phyloP scores from a whole-genome alignment of 2,113 vertebrate species.

The Piaya cayana region DNA sequence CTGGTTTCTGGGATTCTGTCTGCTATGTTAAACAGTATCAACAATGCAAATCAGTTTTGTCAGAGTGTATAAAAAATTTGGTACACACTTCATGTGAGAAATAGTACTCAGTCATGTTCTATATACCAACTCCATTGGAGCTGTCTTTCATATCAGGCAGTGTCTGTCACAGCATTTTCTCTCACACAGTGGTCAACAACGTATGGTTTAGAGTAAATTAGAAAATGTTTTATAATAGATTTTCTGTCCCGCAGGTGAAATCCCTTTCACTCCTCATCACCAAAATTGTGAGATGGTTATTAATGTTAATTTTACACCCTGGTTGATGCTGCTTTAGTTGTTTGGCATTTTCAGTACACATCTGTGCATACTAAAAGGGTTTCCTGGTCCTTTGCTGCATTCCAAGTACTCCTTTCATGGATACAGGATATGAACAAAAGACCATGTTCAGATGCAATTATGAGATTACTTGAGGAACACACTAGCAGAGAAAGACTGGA shows the following conservation, averaged over 20 bases:
- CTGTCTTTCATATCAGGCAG: background rate
- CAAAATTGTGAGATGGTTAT: background rate
- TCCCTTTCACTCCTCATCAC: background rate
- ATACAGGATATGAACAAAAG: background rate
- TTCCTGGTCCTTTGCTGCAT: background rate
- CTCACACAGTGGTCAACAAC: background rate
- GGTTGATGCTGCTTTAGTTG: rapidly evolving
- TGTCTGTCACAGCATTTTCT: background rate
- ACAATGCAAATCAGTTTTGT: background rate
- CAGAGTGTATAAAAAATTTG: background rate
- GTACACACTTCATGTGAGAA: background rate
- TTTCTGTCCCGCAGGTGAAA: background rate
- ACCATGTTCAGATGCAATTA: background rate
- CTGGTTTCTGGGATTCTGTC: background rate
- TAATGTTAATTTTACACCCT: background rate
- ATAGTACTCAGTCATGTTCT: background rate
- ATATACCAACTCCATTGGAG: background rate
- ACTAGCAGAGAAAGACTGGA: background rate
- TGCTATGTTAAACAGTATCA: background rate
- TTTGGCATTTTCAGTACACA: background rate
- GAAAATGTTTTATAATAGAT: background rate
- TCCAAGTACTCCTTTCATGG: background rate
- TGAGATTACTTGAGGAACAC: background rate
- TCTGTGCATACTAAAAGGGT: background rate
- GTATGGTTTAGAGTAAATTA: background rate